Evolutionary conservation across 2,888 invertebrate species (phyloP), one percentile per base, ranked within the genome.

Genomic region (Hanleya hanleyi): DNA sequence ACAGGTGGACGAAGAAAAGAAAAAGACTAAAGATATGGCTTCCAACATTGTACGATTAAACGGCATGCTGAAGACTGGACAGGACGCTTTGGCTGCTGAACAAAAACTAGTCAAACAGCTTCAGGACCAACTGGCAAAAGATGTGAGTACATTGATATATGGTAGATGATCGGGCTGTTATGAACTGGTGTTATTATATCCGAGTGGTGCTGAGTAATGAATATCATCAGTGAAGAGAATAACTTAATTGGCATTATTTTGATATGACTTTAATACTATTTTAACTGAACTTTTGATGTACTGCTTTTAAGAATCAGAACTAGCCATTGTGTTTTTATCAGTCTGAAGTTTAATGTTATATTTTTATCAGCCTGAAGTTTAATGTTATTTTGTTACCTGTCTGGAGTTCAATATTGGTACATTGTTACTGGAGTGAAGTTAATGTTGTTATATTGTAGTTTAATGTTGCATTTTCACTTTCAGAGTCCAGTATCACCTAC

Each of bases 41-140:
- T 79, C 85, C 12, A 84, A 87, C 50, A 82, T 83, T 70, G 86
- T 88, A 32, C 83, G 84, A 73, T 78, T 91, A 49, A 89, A 87
- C 75, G 89, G 90, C 47, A 87, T 89, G 74, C 86, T 91, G 70
- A 89, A 88, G 80, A 90, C 88, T 22, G 90, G 90, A 1, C 88
- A 90, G 76, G 90, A 89, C 79, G 88, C 91, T 12, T 78, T 91
- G 26, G 79, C 83, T 29, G 86, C 86, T 71, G 91, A 91, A 75
- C 89, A 90, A 79, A 85, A 86, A 64, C 75, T 84, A 36, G 89
- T 90, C 26, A 81, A 84, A 66, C 81, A 87, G 71, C 78, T 91
- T 64, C 81, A 86, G 74, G 81, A 84, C 70, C 87, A 90, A 77
- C 78, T 90, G 32, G 78, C 82, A 33, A 81, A 72, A n/a, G n/a